Evolutionary conservation across 2,888 invertebrate species (phyloP).

Genomic region (Dexiosoma caninum): DNA sequence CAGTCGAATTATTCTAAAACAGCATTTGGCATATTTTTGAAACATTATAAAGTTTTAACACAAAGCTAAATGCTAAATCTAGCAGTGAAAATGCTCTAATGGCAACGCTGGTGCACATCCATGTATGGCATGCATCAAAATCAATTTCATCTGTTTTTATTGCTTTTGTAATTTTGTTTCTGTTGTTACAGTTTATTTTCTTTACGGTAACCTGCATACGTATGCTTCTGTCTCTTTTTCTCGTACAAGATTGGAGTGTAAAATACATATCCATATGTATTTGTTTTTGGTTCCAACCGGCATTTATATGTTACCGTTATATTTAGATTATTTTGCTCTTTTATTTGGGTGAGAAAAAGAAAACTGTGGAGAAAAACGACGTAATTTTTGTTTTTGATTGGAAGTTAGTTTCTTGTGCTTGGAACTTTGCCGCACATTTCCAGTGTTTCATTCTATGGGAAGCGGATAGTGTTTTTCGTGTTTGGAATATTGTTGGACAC

Average conservation of each 20-base stretch:
- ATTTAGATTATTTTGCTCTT: conserved; percentile 2
- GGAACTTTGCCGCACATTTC: conserved; percentile 66
- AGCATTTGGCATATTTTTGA: too few relatives aligned
- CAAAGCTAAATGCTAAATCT: too few relatives aligned
- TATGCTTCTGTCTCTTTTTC: conserved; percentile 7
- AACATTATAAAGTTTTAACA: too few relatives aligned
- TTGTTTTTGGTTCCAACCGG: conserved; percentile 20
- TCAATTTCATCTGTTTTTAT: background rate
- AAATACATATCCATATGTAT: background rate
- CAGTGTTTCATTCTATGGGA: conserved; percentile 28
- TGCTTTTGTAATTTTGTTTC: background rate
- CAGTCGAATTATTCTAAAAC: too few relatives aligned
- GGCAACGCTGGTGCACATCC: too few relatives aligned
- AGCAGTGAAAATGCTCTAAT: too few relatives aligned
- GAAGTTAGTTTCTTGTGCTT: background rate
- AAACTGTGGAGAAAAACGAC: background rate
- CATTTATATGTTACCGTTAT: conserved; percentile 31
- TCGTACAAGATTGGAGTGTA: background rate
- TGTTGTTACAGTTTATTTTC: conserved; percentile 4
- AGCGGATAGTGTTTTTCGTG: conserved; percentile 23
- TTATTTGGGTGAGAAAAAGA: background rate
- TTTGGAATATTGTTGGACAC: conserved; percentile 61
- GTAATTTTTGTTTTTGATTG: conserved; percentile 8
- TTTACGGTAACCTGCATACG: background rate
- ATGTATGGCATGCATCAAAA: background rate